Evolutionary conservation across 2,888 invertebrate genomes (phyloP).

Genomic region (Diabrotica balteata): DNA sequence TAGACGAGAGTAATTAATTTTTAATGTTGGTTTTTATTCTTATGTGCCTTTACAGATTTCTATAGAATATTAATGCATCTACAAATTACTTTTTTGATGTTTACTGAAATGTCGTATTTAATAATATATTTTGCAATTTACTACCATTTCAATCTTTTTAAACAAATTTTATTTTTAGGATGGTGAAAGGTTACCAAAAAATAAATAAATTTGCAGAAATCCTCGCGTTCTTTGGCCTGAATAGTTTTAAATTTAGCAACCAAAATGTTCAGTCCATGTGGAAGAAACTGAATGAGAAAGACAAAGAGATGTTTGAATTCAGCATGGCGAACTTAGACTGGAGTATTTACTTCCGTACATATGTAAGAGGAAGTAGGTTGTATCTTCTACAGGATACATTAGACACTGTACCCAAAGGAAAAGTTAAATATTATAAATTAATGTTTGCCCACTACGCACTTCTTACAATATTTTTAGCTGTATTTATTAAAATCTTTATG

Average conservation of each 20-base stretch:
- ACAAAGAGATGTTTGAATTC: conserved; percentile 69
- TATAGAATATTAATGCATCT: too few relatives aligned
- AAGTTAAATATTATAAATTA: conserved; percentile 60
- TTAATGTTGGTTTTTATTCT: too few relatives aligned
- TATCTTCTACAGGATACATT: conserved; percentile 83
- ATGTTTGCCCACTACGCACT: conserved; percentile 40
- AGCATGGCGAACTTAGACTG: conserved; percentile 77
- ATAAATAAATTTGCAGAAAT: conserved; percentile 43
- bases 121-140: too few relatives aligned
- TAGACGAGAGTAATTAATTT: too few relatives aligned
- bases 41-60: too few relatives aligned
- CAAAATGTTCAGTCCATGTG: conserved; percentile 67
- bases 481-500: conserved; percentile 34
- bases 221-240: conserved; percentile 73
- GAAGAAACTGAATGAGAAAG: conserved; percentile 65
- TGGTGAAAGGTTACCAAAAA: conserved; percentile 42
- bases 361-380: conserved; percentile 62
- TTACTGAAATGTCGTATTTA: too few relatives aligned
- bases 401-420: conserved; percentile 74
- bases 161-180: conserved; percentile 26
- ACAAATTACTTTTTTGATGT: too few relatives aligned
- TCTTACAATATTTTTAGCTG: conserved; percentile 32
- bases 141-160: too few relatives aligned
- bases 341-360: conserved; percentile 61
- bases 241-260: conserved; percentile 78